Conservation (phyloP, 2,113 vertebrate species). For the Siphamia tubifer region DNA sequence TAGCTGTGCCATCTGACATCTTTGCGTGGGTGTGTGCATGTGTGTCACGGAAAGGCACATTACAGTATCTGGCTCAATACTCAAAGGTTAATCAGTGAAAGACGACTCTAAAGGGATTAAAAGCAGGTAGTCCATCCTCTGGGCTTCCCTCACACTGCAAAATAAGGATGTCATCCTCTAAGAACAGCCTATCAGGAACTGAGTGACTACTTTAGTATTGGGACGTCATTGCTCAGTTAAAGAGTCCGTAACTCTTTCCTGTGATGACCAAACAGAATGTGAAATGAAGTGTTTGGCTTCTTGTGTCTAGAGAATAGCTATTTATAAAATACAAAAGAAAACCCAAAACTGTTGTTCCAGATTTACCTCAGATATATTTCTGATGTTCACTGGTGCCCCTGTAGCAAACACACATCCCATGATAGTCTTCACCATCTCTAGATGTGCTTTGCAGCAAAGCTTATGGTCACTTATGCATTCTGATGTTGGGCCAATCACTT, state of each 20-base stretch:
- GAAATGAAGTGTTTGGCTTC: background rate
- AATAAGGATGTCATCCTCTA: background rate
- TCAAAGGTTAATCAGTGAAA: constrained; percentile 23
- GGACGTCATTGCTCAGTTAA: background rate
- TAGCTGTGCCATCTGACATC: background rate
- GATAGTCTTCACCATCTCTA: constrained; percentile 45
- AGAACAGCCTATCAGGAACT: background rate
- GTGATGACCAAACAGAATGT: background rate
- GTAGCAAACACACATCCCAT: constrained; percentile 55
- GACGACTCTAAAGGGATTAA: constrained; percentile 41
- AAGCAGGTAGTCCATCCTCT: constrained; percentile 9
- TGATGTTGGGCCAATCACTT: constrained; percentile 22
- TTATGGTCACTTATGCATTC: background rate
- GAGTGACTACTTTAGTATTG: background rate
- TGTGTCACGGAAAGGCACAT: background rate
- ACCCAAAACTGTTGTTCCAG: background rate
- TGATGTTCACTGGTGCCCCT: constrained; percentile 52
- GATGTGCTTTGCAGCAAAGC: constrained; percentile 16
- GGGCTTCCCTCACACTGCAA: constrained; percentile 32
- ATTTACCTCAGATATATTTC: constrained; percentile 53
- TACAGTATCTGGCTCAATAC: background rate
- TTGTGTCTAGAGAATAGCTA: background rate
- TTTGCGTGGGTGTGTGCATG: background rate
- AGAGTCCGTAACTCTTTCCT: background rate
- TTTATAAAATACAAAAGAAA: background rate